Percentiles rank a stretch among this genome's conserved stretches.
Conservation (phyloP, 2,113 vertebrate genomes). For the Daubentonia madagascariensis region DNA sequence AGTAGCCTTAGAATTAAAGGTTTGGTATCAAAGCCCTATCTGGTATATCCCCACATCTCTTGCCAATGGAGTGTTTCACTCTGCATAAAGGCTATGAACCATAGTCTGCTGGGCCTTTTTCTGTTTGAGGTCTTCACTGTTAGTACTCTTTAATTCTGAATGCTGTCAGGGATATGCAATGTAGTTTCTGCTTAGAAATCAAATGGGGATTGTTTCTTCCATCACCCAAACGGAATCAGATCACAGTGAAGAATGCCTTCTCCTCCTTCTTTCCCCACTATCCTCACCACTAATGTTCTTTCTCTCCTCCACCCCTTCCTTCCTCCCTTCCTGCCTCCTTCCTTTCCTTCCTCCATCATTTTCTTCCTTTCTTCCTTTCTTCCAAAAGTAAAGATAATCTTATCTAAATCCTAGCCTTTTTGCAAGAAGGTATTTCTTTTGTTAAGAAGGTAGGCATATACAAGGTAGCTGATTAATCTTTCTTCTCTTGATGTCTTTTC, state of each 20-base stretch:
- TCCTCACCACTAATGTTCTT: neutral
- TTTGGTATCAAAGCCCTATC: neutral
- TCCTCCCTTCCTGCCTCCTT: neutral
- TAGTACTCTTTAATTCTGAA: neutral
- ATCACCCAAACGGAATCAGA: neutral
- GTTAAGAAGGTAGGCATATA: neutral
- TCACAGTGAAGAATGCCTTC: neutral
- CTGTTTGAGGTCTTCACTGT: neutral
- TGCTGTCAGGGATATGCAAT: neutral
- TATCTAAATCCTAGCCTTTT: neutral
- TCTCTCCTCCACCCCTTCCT: neutral
- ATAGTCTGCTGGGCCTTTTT: neutral
- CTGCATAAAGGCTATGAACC: neutral
- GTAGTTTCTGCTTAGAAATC: neutral
- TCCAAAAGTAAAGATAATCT: neutral
- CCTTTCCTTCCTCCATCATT: neutral
- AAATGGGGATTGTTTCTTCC: neutral
- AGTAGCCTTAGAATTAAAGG: neutral
- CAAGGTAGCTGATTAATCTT: slow-evolving; percentile 15
- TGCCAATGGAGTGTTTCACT: neutral
- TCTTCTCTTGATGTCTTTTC: slow-evolving; percentile 2
- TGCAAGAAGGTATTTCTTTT: neutral
- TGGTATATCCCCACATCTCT: neutral
- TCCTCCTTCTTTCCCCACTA: neutral
- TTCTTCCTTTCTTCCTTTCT: neutral